Conservation (phyloP, 2,113 vertebrate species). For the Lutjanus erythropterus region DNA sequence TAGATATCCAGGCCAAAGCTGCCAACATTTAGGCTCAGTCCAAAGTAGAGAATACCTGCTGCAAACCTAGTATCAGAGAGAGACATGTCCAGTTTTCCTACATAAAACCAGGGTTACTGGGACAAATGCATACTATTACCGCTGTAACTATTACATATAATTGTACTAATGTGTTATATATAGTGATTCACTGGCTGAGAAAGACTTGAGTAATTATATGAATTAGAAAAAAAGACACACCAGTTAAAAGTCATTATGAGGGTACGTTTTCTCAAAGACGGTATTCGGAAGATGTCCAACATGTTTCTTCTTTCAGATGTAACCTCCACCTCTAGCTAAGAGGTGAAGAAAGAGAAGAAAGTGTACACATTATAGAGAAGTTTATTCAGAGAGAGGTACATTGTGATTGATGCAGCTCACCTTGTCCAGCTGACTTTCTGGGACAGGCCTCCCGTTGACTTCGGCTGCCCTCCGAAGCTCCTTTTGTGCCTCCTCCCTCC, state of each 20-base stretch:
- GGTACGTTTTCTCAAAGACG: slow-evolving; percentile 83
- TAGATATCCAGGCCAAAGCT: slow-evolving; percentile 93
- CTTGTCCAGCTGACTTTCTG: slow-evolving; percentile 81
- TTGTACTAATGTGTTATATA: no score
- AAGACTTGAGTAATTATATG: no score
- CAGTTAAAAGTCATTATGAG: slow-evolving; percentile 85
- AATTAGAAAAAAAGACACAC: slow-evolving; percentile 68
- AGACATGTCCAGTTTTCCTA: not conserved
- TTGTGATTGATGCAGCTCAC: slow-evolving; percentile 75
- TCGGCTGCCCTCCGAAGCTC: slow-evolving; percentile 85
- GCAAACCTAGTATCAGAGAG: slow-evolving; percentile 88
- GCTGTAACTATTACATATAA: no score
- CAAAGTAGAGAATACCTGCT: slow-evolving; percentile 89
- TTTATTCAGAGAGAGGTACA: no score
- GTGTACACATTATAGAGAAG: no score
- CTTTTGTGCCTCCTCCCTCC: no score
- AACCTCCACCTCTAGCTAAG: slow-evolving; percentile 80
- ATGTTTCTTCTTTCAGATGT: slow-evolving; percentile 67
- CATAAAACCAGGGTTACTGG: no score
- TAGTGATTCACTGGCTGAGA: no score
- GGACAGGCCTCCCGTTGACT: slow-evolving; percentile 81
- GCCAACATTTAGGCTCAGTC: slow-evolving; percentile 89
- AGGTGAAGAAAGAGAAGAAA: not conserved
- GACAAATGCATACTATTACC: no score
- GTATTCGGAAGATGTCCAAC: slow-evolving; percentile 85